Evolutionary conservation across 2,113 vertebrate genomes (phyloP), one percentile per base, ranked within the genome.

Genomic region (Cyprinodon tularosa): DNA sequence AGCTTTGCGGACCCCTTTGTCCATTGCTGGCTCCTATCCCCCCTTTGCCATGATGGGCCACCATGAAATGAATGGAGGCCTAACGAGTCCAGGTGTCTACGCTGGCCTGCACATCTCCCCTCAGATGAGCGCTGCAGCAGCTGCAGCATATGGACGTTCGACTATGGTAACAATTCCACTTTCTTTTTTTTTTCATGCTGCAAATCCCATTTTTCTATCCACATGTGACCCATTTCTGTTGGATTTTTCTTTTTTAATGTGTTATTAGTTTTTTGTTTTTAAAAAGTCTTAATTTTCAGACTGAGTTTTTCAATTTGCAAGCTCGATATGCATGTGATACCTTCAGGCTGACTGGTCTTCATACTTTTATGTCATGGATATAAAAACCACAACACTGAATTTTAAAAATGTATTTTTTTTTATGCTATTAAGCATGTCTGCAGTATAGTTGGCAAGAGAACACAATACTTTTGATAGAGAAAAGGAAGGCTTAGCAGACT

Each of bases 1-100:
- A 0, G 96, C 97, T 68, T 90, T 99, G 91, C 94, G 97, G 40
- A 96, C 96, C 0, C 97, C 97, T 74, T 94, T 99, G 88, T 96
- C 97, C 76, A 94, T 98, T 8, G 94, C 95, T 0, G 95, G 96
- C 61, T 96, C 97, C 1, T 98, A 99, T 10, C 95, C 96, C 0
- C 96, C 97, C 4, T 98, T 99, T 1, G 96, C 96, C 78, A 98
- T 99, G 97, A 98, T 99, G 96, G 94, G 96, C 36, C 96, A 97
- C 91, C 97, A 96, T 1, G 97, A 97, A 83, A 97, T 99, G 93
- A 99, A 99, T 1, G 97, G 97, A 15, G 96, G 96, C 0, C 95
- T 98, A 84, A 95, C 94, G 57, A 98, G 96, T 89, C 96, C 97
- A 0, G 94, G 97, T 0, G 96, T 96, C 80, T 99, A 99, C 1